phyloP scores from a whole-genome alignment of 2,888 invertebrate species.

The Catocala fraxini region DNA sequence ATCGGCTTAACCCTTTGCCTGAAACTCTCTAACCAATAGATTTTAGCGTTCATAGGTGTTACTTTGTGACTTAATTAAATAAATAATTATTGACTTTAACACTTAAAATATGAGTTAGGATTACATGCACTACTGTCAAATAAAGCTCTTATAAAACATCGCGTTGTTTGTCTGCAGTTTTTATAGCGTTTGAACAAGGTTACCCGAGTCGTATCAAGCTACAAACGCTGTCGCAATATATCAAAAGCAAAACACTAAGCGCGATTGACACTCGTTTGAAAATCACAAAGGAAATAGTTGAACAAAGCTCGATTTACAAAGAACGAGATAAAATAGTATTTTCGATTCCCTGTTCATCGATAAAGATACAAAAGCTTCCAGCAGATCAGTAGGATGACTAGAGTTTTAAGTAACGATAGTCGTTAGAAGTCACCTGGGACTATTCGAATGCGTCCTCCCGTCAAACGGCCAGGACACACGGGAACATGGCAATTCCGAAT shows the following conservation, averaged over 20 bases:
- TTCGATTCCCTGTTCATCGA: conserved; percentile 37
- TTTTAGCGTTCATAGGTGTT: no score
- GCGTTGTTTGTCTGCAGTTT: conserved; percentile 26
- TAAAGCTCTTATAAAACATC: no score
- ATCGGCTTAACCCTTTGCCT: no score
- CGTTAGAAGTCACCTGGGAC: conserved; percentile 65
- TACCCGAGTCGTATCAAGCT: conserved; percentile 1
- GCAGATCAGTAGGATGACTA: conserved; percentile 62
- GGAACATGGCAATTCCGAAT: conserved; percentile 69
- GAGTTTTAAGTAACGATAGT: conserved; percentile 62
- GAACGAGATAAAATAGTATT: conserved; percentile 29
- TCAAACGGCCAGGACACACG: conserved; percentile 26
- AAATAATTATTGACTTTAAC: no score
- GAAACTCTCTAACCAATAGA: no score
- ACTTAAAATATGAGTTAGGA: no score
- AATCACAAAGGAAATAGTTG: conserved; percentile 34
- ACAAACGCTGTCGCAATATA: conserved; percentile 19
- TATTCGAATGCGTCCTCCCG: conserved; percentile 17
- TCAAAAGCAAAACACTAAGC: conserved; percentile 26
- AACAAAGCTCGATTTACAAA: conserved; percentile 7
- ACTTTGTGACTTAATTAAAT: no score
- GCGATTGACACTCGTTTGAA: conserved; percentile 38
- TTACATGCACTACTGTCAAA: no score
- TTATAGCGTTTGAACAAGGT: background rate
- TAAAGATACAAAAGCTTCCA: conserved; percentile 53